phyloP scores from a whole-genome alignment of 2,113 vertebrate genomes.

The Sturnus vulgaris region DNA sequence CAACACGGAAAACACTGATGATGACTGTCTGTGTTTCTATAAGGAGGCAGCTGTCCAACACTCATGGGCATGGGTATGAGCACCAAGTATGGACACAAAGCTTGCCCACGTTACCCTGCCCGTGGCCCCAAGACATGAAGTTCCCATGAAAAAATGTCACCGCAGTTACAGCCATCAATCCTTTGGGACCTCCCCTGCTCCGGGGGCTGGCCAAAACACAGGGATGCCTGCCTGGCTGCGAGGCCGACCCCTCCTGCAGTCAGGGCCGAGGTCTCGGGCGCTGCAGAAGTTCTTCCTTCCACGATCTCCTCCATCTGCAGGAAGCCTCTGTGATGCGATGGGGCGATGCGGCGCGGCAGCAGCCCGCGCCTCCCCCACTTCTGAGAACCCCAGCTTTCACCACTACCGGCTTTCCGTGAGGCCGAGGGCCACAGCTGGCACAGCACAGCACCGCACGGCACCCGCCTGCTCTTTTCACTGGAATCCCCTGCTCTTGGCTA shows the following conservation, averaged over 20 bases:
- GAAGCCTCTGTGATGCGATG: constrained; percentile 66
- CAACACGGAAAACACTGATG: neutral
- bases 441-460: constrained; percentile 1
- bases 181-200: neutral
- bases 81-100: neutral
- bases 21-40: neutral
- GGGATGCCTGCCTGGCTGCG: neutral
- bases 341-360: constrained; percentile 31
- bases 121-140: neutral
- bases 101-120: neutral
- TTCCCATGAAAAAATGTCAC: neutral
- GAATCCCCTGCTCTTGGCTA: constrained; percentile 64
- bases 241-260: neutral
- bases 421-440: constrained; percentile 10
- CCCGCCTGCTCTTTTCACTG: constrained; percentile 61
- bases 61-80: neutral
- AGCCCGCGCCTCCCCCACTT: constrained; percentile 73
- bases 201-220: neutral
- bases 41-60: neutral
- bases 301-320: constrained; percentile 40
- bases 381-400: constrained; percentile 78
- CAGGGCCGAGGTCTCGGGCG: neutral
- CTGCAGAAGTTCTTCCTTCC: constrained; percentile 18
- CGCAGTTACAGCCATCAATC: neutral
- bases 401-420: constrained; percentile 86